These are phyloP conservation scores for Candoia aspera DNA, from an alignment of 2,113 vertebrate species.

Conservation along the genomic window DNA sequence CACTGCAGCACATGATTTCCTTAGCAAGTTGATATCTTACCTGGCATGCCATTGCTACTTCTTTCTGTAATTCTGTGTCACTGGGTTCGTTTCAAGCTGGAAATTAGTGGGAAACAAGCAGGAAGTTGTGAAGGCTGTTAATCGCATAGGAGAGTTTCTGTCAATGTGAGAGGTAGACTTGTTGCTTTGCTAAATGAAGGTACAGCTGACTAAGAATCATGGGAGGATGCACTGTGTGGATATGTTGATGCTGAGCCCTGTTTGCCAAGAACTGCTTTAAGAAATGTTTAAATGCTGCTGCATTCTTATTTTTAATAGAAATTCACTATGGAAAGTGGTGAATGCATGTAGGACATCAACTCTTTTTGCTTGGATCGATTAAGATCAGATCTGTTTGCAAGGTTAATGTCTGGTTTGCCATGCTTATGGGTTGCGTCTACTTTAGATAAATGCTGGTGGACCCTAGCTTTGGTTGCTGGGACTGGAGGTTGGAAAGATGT, in stretches of 20 bases:
- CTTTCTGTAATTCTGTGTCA: not conserved
- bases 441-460: not conserved
- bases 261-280: not conserved
- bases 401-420: not conserved
- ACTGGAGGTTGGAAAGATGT: not conserved
- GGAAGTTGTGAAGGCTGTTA: conserved; percentile 33
- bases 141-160: not conserved
- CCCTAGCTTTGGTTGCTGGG: not conserved
- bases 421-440: not conserved
- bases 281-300: not conserved
- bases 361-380: conserved; percentile 26
- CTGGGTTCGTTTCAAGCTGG: conserved; percentile 13
- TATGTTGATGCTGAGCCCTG: not conserved
- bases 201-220: not conserved
- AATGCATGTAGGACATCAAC: conserved; percentile 20
- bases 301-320: not conserved
- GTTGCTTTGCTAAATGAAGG: conserved; percentile 10
- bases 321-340: not conserved
- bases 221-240: not conserved
- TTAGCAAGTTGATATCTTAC: not conserved
- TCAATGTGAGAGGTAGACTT: not conserved
- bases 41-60: conserved; percentile 1
- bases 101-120: conserved; percentile 13
- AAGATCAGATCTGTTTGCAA: not conserved
- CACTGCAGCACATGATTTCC: not conserved